Evolutionary conservation across 2,797 vertebrate genomes (phyloP), one percentile per base, ranked within the genome.

Genomic region (Perodicticus potto): DNA sequence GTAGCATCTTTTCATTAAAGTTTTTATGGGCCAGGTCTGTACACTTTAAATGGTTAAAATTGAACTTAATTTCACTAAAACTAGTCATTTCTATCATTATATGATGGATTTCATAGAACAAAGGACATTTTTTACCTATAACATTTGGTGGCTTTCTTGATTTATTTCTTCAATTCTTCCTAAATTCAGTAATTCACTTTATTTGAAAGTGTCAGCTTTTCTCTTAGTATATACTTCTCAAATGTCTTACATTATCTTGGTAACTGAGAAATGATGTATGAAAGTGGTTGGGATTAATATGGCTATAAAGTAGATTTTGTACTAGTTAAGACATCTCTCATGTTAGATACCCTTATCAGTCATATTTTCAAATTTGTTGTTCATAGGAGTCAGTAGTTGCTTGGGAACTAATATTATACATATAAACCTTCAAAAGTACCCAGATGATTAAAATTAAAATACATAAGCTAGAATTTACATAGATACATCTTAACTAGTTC

Each of bases 51-150:
- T 29, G 70, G 78, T 20, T 53, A 76, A 87, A 80, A 95, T 3
- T 63, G 37, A 90, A 40, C 7, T 83, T 74, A 63, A 27, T 88
- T 81, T 73, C 23, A 63, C 10, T 69, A 72, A 93, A 95, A 89
- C 20, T 27, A 89, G 6, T 55, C 49, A 45, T 70, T 74, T 78
- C 7, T 78, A 32, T 59, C 12, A 76, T 17, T 74, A 7, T 73
- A 61, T 27, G 27, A 82, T 65, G 13, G 40, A 4, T 43, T 1
- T 63, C 19, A n/a, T 53, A 53, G 80, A 61, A 59, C 12, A 40
- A 82, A 77, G 5, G 11, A 17, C 78, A 11, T 45, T 89, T 40
- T 89, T 82, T 61, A 19, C 29, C 14, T 86, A 14, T 59, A 29
- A 49, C 17, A 82, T 84, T 57, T 25, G 3, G 4, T 67, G 17